Conservation (phyloP, 2,888 invertebrate species). For the Melikaiella ostensackeni region DNA sequence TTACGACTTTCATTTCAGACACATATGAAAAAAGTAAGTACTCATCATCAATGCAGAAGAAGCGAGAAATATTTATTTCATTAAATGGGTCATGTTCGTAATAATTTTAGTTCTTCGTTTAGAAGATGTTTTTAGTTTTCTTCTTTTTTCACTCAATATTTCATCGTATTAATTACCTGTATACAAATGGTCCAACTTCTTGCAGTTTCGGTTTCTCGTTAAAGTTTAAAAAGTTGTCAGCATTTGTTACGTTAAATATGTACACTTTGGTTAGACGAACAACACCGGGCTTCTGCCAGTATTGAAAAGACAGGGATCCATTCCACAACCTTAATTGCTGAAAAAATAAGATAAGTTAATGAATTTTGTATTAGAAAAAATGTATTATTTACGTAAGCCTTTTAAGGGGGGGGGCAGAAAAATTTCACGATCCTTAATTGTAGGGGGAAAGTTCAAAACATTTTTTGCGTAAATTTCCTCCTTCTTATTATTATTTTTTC, state of each 20-base stretch:
- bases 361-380: too few species aligned
- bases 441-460: too few species aligned
- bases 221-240: slow-evolving; percentile 86
- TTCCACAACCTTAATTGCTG: slow-evolving; percentile 92
- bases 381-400: too few species aligned
- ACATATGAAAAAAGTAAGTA: neutral
- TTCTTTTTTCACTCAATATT: neutral
- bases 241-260: slow-evolving; percentile 93
- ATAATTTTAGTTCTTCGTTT: neutral
- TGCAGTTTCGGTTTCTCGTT: slow-evolving; percentile 90
- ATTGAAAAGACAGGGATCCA: slow-evolving; percentile 90
- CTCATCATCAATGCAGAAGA: neutral
- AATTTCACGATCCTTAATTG: too few species aligned
- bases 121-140: too few species aligned
- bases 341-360: too few species aligned
- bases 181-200: slow-evolving; percentile 92
- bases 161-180: slow-evolving; percentile 80
- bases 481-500: too few species aligned
- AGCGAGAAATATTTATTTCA: neutral
- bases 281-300: slow-evolving; percentile 93
- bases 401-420: too few species aligned
- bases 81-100: neutral
- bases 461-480: too few species aligned
- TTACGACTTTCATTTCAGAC: neutral
- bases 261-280: slow-evolving; percentile 90